Conservation (phyloP, 2,113 vertebrate genomes). For the Phylloscopus trochilus region DNA sequence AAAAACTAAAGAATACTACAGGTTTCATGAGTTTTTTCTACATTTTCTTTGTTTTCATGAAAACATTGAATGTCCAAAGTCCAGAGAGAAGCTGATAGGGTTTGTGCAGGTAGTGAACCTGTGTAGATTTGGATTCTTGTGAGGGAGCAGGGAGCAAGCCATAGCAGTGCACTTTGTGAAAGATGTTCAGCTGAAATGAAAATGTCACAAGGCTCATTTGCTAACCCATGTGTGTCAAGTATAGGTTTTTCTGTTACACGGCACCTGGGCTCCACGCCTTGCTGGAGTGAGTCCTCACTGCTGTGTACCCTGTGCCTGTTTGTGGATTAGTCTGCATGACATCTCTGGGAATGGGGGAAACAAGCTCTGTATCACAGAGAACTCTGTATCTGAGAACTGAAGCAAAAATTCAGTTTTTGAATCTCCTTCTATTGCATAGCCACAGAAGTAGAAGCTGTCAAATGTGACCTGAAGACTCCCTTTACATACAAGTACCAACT, state of each 20-base stretch:
- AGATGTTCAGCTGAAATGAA: neutral
- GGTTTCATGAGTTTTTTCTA: neutral
- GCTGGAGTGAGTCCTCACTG: neutral
- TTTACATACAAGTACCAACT: neutral
- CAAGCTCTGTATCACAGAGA: neutral
- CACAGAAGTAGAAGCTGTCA: neutral
- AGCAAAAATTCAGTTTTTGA: too few species aligned
- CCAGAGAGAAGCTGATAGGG: neutral
- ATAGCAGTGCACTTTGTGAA: neutral
- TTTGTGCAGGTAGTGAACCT: neutral
- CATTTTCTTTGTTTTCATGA: neutral
- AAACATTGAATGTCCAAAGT: neutral
- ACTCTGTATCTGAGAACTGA: neutral
- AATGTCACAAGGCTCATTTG: rapidly evolving
- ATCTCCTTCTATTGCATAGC: neutral
- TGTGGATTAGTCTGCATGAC: neutral
- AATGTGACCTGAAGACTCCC: neutral
- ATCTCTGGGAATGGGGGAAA: neutral
- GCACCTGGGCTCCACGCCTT: neutral
- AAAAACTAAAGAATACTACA: neutral
- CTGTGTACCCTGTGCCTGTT: neutral
- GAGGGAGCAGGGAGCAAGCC: neutral
- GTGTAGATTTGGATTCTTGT: neutral
- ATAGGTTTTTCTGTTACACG: neutral
- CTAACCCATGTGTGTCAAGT: neutral